These are phyloP conservation scores for Anarsia innoxiella DNA, from an alignment of 2,888 invertebrate species.

Conservation along the genomic window DNA sequence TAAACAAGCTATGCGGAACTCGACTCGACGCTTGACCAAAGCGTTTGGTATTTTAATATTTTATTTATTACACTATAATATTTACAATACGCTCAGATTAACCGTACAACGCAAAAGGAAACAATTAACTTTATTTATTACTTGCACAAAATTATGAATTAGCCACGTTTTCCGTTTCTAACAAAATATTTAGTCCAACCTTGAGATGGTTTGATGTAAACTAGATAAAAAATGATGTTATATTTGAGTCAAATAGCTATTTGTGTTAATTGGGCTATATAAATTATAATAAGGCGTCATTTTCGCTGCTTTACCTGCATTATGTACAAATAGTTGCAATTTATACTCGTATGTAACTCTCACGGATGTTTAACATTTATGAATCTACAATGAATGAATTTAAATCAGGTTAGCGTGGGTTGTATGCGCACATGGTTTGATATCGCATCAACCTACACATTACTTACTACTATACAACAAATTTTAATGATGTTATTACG, in stretches of 20 bases:
- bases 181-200: constrained; percentile 17
- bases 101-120: too few relatives aligned
- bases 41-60: constrained; percentile 20
- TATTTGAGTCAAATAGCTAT: constrained; percentile 20
- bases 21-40: constrained; percentile 23
- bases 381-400: too few relatives aligned
- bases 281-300: constrained; percentile 24
- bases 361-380: too few relatives aligned
- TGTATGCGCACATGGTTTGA: too few relatives aligned
- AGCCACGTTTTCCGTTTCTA: constrained; percentile 13
- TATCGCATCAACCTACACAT: too few relatives aligned
- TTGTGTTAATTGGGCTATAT: constrained; percentile 29
- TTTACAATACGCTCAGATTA: too few relatives aligned
- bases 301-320: constrained; percentile 5
- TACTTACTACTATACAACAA: too few relatives aligned
- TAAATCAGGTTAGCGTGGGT: too few relatives aligned
- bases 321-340: constrained; percentile 5
- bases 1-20: constrained; percentile 55
- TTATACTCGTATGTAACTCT: too few relatives aligned
- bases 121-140: constrained; percentile 23
- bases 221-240: constrained; percentile 20
- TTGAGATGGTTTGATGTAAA: constrained; percentile 20
- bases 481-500: too few relatives aligned
- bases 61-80: constrained; percentile 12
- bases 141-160: constrained; percentile 14